Base-by-base conservation (phyloP, 2,888 invertebrate species). In the Eustalomyia histrio region DNA sequence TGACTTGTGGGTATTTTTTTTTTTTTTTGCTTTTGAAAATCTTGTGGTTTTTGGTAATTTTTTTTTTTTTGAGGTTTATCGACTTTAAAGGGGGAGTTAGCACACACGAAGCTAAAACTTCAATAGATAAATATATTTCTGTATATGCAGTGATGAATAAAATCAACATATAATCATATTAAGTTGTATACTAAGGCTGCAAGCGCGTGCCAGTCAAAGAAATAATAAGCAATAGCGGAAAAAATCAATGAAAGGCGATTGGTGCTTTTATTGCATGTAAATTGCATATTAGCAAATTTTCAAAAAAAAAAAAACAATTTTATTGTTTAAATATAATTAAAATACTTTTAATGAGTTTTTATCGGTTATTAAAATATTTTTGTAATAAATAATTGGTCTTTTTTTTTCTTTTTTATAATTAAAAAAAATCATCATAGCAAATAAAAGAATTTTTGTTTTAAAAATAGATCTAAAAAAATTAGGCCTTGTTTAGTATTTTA, bases 1-100 rank as follows among this genome's bases (percentile, higher is more conserved):
- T 71, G 65, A 65, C 65, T 67, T 69, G 74, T 65, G 69, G 74
- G 64, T 14, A 33, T 75, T 69, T 57, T 29, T 6, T 29, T 29
- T 4, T 21, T n/a, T n/a, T n/a, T n/a, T n/a, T n/a, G n/a, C n/a
- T n/a, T n/a, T n/a, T n/a, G n/a, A n/a, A n/a, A 33, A 63, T 63
- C 58, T 63, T 68, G 43, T 21, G 29, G 24, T 43, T 39, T 17
- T 55, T 29, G 39, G 16, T 24, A 9, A 12, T n/a, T n/a, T n/a
- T n/a, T n/a, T n/a, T n/a, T n/a, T 53, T 60, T 67, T 53, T 43
- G 8, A 12, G 7, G 17, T 60, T 39, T 58, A 24, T 33, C 33
- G n/a, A 24, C 17, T 58, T 60, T 39, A 52, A n/a, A 67, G 67
- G 39, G 53, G 67, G 67, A 14, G 67, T 52, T 12, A 29, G 60